Evolutionary conservation across 1,140 invertebrate species (phyloP).

Genomic region (Neodiprion fabricii): DNA sequence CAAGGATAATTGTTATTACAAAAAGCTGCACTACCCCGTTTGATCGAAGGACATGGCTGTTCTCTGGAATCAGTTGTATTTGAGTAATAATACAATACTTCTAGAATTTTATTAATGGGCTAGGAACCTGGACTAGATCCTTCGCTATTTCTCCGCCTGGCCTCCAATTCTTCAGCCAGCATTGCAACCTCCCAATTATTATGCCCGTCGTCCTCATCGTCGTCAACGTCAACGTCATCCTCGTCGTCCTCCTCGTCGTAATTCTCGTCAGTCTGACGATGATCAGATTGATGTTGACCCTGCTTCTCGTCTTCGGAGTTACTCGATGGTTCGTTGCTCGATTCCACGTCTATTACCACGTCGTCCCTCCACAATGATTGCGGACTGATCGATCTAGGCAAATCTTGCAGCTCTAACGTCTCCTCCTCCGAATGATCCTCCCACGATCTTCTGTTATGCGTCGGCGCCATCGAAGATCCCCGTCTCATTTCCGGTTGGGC

Average conservation of each 20-base stretch:
- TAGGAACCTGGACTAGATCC: slow-evolving; percentile 56
- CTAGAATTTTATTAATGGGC: slow-evolving; percentile 56
- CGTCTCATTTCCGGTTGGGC: slow-evolving; percentile 40
- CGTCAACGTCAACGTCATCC: slow-evolving; percentile 47
- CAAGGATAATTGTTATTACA: slow-evolving; percentile 48
- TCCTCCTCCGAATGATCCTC: slow-evolving; percentile 68
- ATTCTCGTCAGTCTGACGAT: slow-evolving; percentile 45
- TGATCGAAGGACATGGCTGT: slow-evolving; percentile 26
- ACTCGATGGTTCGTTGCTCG: slow-evolving; percentile 53
- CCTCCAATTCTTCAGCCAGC: slow-evolving; percentile 75
- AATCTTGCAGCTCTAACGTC: slow-evolving; percentile 63
- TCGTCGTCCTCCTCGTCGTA: slow-evolving; percentile 26
- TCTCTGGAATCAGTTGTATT: slow-evolving; percentile 38
- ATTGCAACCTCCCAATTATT: slow-evolving; percentile 82
- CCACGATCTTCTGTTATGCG: slow-evolving; percentile 60
- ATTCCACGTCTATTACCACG: slow-evolving; percentile 61
- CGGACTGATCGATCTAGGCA: slow-evolving; percentile 60
- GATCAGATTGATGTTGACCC: slow-evolving; percentile 50
- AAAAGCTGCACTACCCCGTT: slow-evolving; percentile 38
- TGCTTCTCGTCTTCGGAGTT: slow-evolving; percentile 37
- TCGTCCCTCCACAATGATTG: slow-evolving; percentile 54
- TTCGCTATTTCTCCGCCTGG: slow-evolving; percentile 62
- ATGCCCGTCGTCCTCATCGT: slow-evolving; percentile 50
- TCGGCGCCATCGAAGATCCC: slow-evolving; percentile 46
- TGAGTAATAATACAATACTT: slow-evolving; percentile 49